Percentiles rank a stretch among this genome's conserved stretches.
Conservation (phyloP, 1,140 invertebrate species). For the Halotydeus destructor region DNA sequence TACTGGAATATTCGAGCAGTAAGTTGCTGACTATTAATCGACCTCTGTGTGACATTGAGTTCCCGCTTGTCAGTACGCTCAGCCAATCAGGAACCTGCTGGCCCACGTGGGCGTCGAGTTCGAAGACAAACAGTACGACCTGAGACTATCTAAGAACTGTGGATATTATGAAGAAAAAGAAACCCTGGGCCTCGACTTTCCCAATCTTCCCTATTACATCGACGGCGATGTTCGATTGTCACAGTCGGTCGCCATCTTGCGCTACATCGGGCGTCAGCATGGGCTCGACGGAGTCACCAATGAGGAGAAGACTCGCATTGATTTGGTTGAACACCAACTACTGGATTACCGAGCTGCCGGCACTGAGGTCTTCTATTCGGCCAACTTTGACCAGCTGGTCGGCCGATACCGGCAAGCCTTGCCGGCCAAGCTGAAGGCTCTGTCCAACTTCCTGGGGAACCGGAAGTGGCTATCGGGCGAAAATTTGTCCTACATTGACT, state of each 20-base stretch:
- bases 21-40: background rate
- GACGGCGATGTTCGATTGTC: conserved; percentile 18
- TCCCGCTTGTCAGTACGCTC: conserved; percentile 43
- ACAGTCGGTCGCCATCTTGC: conserved; percentile 30
- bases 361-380: conserved; percentile 16
- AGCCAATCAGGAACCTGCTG: conserved; percentile 47
- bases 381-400: conserved; percentile 11
- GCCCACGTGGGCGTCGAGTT: conserved; percentile 44
- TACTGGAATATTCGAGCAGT: conserved; percentile 22
- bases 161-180: conserved; percentile 21
- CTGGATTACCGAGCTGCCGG: conserved; percentile 27
- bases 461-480: conserved; percentile 28
- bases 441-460: conserved; percentile 24
- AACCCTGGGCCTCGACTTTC: conserved; percentile 21
- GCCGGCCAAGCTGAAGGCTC: conserved; percentile 21
- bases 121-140: conserved; percentile 43
- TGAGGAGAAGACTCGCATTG: conserved; percentile 25
- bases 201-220: conserved; percentile 21
- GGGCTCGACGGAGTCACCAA: conserved; percentile 23
- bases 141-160: conserved; percentile 18
- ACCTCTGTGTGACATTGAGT: too few species aligned
- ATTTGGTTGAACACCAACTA: conserved; percentile 27
- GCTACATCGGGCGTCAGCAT: conserved; percentile 26
- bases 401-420: conserved; percentile 17
- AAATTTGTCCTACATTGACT: conserved; percentile 30